Conservation (phyloP, 2,113 vertebrate species). For the Ochotona curzoniae region DNA sequence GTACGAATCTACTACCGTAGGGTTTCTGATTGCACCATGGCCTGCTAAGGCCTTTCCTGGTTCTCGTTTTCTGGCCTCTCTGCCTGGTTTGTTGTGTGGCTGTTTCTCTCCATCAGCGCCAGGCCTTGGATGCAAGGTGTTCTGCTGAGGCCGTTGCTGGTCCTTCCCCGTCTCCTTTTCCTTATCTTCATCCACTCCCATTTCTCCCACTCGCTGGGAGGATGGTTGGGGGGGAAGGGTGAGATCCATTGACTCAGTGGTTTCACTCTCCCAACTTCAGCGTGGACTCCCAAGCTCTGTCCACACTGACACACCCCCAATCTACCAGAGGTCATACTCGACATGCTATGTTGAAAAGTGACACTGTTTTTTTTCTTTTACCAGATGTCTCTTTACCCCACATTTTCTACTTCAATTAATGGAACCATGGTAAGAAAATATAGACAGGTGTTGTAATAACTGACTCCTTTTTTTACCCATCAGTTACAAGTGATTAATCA, state of each 20-base stretch:
- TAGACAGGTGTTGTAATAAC: background rate
- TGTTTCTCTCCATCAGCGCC: background rate
- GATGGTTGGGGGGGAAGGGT: too few relatives aligned
- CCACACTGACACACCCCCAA: background rate
- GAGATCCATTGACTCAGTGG: background rate
- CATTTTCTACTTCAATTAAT: background rate
- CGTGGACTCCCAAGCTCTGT: background rate
- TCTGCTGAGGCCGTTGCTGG: background rate
- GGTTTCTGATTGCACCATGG: background rate
- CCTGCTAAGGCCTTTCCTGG: background rate
- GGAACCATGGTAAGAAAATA: background rate
- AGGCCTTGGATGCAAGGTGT: too few relatives aligned
- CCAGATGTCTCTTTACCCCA: background rate
- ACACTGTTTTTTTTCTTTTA: background rate
- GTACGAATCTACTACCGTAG: background rate
- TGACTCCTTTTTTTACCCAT: background rate
- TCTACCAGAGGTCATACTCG: fast-evolving
- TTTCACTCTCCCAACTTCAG: background rate
- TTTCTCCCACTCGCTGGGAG: background rate
- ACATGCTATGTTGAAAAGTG: background rate
- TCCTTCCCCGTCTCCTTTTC: background rate
- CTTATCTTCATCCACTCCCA: background rate
- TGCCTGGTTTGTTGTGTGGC: background rate
- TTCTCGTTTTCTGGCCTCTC: background rate
- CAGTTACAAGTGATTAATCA: background rate